phyloP scores from a whole-genome alignment of 2,888 invertebrate genomes.

The Pachymerium ferrugineum region DNA sequence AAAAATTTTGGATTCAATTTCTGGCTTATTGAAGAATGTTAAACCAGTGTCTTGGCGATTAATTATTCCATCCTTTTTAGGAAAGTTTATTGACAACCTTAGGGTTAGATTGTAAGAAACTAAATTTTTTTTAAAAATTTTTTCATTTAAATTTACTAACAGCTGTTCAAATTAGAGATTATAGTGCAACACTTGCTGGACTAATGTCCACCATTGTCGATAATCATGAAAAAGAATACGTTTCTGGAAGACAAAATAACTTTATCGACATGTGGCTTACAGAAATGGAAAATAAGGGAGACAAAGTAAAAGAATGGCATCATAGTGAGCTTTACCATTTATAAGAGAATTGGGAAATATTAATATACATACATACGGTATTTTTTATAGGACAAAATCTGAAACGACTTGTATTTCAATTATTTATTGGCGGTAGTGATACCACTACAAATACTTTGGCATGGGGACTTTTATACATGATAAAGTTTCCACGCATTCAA shows the following conservation, averaged over 20 bases:
- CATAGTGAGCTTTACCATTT: background rate
- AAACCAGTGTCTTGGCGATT: no score
- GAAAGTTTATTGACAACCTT: no score
- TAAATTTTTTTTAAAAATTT: no score
- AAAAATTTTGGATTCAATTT: no score
- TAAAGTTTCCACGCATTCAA: background rate
- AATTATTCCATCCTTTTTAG: no score
- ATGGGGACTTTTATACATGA: background rate
- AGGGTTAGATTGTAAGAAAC: no score
- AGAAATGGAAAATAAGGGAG: background rate
- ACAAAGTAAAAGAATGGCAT: background rate
- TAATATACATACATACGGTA: no score
- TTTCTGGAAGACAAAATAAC: background rate
- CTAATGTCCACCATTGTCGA: background rate
- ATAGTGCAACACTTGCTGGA: background rate
- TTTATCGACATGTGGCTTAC: background rate
- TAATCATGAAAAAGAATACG: background rate
- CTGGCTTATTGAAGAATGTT: no score
- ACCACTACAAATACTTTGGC: background rate
- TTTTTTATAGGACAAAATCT: background rate
- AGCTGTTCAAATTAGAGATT: no score
- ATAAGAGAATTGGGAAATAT: background rate
- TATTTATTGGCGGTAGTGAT: slow-evolving; percentile 4
- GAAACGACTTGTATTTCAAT: background rate
- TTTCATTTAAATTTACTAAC: no score